phyloP scores from a whole-genome alignment of 2,113 vertebrate genomes.

The Arenaria interpres region DNA sequence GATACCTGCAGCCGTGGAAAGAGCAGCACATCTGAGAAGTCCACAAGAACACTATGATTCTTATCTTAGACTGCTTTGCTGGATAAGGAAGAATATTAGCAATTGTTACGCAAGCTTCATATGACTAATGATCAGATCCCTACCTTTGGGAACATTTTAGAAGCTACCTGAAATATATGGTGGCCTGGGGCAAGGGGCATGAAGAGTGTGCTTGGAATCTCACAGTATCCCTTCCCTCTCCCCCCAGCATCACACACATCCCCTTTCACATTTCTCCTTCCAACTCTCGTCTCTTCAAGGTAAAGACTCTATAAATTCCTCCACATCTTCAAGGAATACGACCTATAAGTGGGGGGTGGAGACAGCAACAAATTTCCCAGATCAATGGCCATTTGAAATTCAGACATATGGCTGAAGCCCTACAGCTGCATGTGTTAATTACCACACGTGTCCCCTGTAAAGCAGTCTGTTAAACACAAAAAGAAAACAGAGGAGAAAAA shows the following conservation, averaged over 20 bases:
- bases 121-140: neutral
- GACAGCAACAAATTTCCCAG: constrained; percentile 51
- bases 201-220: neutral
- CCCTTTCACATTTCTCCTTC: neutral
- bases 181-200: neutral
- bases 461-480: constrained; percentile 76
- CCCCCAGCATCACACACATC: neutral
- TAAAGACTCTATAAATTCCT: constrained; percentile 42
- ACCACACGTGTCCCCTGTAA: constrained; percentile 79
- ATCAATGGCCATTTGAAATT: constrained; percentile 80
- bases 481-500: constrained; percentile 75
- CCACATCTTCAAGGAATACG: constrained; percentile 54
- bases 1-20: neutral
- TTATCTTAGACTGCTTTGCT: neutral
- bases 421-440: constrained; percentile 79
- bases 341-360: constrained; percentile 34
- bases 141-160: neutral
- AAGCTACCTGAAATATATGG: neutral
- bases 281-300: neutral
- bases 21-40: neutral
- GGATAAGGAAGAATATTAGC: accelerated
- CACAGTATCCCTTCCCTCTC: neutral
- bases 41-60: neutral
- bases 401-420: constrained; percentile 78
- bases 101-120: neutral